phyloP scores from a whole-genome alignment of 2,113 vertebrate species.

The Vulpes lagopus region DNA sequence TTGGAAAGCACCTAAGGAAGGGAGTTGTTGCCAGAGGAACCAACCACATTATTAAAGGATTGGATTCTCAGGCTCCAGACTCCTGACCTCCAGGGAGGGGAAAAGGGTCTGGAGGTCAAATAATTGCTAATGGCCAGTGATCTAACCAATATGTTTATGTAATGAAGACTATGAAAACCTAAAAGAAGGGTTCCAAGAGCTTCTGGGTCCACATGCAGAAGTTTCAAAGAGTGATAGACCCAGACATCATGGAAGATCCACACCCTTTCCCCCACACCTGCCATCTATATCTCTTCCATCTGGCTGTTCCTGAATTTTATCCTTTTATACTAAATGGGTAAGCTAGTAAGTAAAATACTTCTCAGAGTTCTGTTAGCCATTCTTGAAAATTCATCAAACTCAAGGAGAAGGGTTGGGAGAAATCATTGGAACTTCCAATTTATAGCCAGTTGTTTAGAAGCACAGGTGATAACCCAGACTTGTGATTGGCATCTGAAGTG shows the following conservation, averaged over 20 bases:
- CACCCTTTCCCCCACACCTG: background rate
- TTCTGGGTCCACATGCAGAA: background rate
- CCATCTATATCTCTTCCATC: background rate
- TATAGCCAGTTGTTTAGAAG: background rate
- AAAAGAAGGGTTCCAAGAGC: background rate
- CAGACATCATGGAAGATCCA: background rate
- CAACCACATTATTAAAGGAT: background rate
- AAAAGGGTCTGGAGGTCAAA: background rate
- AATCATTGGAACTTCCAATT: background rate
- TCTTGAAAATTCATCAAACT: background rate
- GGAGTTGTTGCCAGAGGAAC: background rate
- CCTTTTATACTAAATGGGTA: background rate
- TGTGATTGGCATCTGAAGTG: background rate
- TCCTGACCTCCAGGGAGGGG: background rate
- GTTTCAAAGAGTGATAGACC: background rate
- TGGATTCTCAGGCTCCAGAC: rapidly evolving
- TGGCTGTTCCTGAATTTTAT: background rate
- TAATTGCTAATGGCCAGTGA: background rate
- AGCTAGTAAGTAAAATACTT: background rate
- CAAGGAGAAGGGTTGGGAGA: background rate
- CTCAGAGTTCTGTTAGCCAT: background rate
- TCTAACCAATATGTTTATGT: background rate
- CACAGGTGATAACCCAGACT: background rate
- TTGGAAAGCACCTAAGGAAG: background rate
- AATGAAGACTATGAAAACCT: background rate